Percentiles rank a stretch among this genome's conserved stretches.
Conservation (phyloP, 2,888 invertebrate species). For the Lamproptera curius region DNA sequence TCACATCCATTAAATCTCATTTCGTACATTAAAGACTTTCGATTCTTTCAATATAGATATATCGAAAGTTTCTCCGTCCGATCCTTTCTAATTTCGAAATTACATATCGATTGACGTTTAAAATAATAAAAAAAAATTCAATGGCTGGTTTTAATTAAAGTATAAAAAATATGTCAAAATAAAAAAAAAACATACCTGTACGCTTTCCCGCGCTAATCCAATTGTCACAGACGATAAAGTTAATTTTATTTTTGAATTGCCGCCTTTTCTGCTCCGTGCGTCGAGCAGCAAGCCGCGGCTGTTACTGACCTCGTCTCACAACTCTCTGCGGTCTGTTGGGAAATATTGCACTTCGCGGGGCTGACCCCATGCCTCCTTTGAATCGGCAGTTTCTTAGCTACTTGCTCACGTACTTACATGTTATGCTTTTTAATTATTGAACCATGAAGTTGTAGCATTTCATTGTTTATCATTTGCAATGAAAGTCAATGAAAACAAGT, state of each 20-base stretch:
- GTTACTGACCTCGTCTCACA: constrained; percentile 44
- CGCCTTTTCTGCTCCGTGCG: constrained; percentile 29
- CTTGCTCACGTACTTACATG: not conserved
- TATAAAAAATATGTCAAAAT: not conserved
- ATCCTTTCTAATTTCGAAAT: constrained; percentile 13
- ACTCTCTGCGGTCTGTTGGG: constrained; percentile 48
- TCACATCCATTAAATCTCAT: not conserved
- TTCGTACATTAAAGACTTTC: constrained; percentile 1
- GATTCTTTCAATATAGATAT: not conserved
- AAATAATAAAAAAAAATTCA: not conserved
- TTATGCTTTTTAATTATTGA: too few relatives aligned
- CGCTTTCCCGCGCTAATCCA: constrained; percentile 4
- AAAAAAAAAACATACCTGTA: constrained; percentile 9
- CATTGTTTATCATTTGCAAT: too few relatives aligned
- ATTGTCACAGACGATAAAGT: constrained; percentile 28
- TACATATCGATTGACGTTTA: not conserved
- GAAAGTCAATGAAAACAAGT: too few relatives aligned
- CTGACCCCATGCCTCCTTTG: constrained; percentile 30
- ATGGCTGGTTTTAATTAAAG: not conserved
- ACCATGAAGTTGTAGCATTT: too few relatives aligned
- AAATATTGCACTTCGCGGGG: constrained; percentile 41
- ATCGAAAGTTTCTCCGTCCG: not conserved
- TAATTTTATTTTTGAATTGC: constrained; percentile 24
- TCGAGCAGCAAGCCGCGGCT: constrained; percentile 33
- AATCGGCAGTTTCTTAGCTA: constrained; percentile 6